Base-by-base conservation (phyloP, 2,888 invertebrate species). In the Aquatica leii region DNA sequence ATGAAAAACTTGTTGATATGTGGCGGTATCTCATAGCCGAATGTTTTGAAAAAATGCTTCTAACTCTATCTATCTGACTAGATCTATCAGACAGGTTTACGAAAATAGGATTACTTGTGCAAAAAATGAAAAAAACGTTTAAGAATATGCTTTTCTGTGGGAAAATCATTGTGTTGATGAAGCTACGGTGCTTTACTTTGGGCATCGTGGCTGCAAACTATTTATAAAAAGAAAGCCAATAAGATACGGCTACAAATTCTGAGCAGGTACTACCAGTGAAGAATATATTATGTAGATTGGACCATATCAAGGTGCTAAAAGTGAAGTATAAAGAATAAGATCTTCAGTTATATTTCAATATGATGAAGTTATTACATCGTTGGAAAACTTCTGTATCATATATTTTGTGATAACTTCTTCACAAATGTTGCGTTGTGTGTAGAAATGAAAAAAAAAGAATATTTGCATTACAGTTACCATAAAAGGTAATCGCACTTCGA, bases 231-330 rank as follows among this genome's bases (percentile, higher is more conserved):
- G 9, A 31, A 31, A 31, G 31, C 9, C 9, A 9, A 31, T 31
- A 6, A 31, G 74, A 49, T 75, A 54, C 55, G 67, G 74, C 1
- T 76, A 71, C 63, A 76, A 74, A 64, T 43, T 72, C 18, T 77
- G 75, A 74, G 61, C 71, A 35, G 76, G 74, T 0, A 62, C 71
- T 9, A 69, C 71, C 5, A 54, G 56, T 14, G 55, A 70, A 35
- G 75, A 75, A 9, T n/a, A n/a, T n/a, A n/a, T n/a, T n/a, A n/a
- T n/a, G n/a, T n/a, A n/a, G n/a, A n/a, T n/a, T n/a, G n/a, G n/a
- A n/a, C 73, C 74, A 5, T 76, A 76, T 60, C 68, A 74, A 62
- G 74, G 74, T 17, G 57, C 69, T 14, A 65, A 63, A n/a, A 48
- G 57, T 6, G 50, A 53, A 41, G 11, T 70, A 70, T 41, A 66